Evolutionary conservation across 1,140 invertebrate species (phyloP), one percentile per base, ranked within the genome.

Genomic region (Bombus cullumanus): DNA sequence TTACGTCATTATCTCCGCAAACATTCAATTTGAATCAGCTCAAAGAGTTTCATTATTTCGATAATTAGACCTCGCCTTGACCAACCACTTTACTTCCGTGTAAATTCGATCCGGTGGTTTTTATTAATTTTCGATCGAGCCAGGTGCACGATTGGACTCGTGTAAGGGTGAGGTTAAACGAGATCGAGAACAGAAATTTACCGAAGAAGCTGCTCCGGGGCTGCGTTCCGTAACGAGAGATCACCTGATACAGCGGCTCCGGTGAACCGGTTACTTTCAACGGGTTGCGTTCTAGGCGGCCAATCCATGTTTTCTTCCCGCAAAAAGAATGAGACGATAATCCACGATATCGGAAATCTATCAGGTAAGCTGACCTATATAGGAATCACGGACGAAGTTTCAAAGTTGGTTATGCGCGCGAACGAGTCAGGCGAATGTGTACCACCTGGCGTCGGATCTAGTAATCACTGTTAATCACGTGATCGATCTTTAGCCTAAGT

Each of bases 401-500:
- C 39, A 13, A 18, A 12, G 1, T 47, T 41, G 12, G 18, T 3
- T 22, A 37, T 18, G 10, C 34, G 66, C 6, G 68, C 8, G 13
- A 75, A 39, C 43, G 25, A 80, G 37, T 12, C 8, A n/a, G 2
- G 18, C 39, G 28, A n/a, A 39, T 28, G 25, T 28, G 31, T n/a
- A 28, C 43, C 72, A 43, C 10, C 39, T 37, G 72, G 59, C 53
- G 59, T 77, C 71, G 37, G 22, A 47, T 66, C 53, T 68, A 68
- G 43, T 68, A 75, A 83, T 76, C 41, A 53, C 34, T 25, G 73
- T 78, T 71, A 73, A 64, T 41, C 74, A n/a, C 79, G 75, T 57
- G 66, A 79, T 28, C 79, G 47, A 88, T 83, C 47, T n/a, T 22
- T 18, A 28, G 25, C 41, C 13, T 77, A 78, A 83, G 37, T 78